phyloP scores from a whole-genome alignment of 1,140 invertebrate species.

The Danaus melanippus region DNA sequence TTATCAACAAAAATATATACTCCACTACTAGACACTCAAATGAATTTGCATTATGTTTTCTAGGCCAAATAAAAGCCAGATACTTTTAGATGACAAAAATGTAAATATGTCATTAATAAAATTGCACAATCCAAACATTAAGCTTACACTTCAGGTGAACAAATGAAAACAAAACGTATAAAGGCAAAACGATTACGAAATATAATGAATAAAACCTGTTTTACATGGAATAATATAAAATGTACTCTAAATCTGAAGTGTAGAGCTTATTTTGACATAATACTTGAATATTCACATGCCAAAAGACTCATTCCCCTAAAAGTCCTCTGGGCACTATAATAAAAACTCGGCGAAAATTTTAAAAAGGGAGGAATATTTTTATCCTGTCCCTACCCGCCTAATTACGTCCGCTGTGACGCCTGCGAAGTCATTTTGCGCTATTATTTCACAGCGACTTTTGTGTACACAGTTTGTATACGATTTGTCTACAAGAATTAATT shows the following conservation, averaged over 20 bases:
- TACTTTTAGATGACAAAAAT: too few relatives aligned
- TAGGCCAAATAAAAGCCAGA: too few relatives aligned
- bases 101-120: too few relatives aligned
- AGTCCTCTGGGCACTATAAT: constrained; percentile 31
- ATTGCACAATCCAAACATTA: too few relatives aligned
- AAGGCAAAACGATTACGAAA: constrained; percentile 15
- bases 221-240: background rate
- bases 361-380: constrained; percentile 21
- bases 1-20: too few relatives aligned
- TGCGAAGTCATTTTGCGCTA: constrained; percentile 28
- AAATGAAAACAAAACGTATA: constrained; percentile 15
- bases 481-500: background rate
- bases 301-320: constrained; percentile 31
- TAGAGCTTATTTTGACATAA: constrained; percentile 1
- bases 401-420: constrained; percentile 35
- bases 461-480: constrained; percentile 9
- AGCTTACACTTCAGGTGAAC: too few relatives aligned
- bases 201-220: constrained; percentile 20
- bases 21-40: too few relatives aligned
- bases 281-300: constrained; percentile 13
- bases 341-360: constrained; percentile 30
- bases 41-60: too few relatives aligned
- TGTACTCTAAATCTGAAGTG: too few relatives aligned
- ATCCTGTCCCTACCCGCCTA: constrained; percentile 28
- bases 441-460: constrained; percentile 29